phyloP scores from a whole-genome alignment of 2,888 invertebrate species.

The Rhingia rostrata region DNA sequence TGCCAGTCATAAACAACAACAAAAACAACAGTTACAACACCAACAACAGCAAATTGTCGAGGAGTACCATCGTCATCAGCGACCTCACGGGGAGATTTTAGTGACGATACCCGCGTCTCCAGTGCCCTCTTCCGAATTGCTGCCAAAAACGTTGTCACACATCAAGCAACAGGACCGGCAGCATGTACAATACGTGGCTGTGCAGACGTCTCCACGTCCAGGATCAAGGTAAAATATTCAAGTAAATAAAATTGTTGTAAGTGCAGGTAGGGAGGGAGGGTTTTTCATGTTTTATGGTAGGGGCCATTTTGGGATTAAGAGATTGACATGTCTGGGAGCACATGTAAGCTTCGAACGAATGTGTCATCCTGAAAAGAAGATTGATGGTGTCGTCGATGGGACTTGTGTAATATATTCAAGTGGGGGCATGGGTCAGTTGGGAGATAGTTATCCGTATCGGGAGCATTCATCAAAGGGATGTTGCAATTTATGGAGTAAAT shows the following conservation, averaged over 20 bases:
- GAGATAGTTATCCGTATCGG: no score
- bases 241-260: neutral
- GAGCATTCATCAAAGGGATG: no score
- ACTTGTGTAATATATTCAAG: no score
- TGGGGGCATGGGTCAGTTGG: no score
- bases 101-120: constrained; percentile 47
- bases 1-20: constrained; percentile 57
- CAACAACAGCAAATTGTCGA: constrained; percentile 54
- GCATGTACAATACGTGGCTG: constrained; percentile 58
- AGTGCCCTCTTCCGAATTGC: constrained; percentile 35
- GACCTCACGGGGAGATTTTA: constrained; percentile 55
- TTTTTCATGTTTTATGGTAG: no score
- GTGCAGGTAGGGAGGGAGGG: no score
- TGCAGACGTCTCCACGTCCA: constrained; percentile 32
- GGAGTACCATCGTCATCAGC: constrained; percentile 58
- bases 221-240: constrained; percentile 46
- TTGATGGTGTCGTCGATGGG: neutral
- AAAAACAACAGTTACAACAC: constrained; percentile 2
- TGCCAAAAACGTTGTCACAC: constrained; percentile 60
- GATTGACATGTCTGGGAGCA: constrained; percentile 23
- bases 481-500: no score
- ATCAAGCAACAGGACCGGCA: constrained; percentile 55
- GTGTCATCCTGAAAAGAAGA: neutral
- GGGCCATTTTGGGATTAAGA: neutral
- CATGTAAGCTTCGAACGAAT: neutral